phyloP scores from a whole-genome alignment of 2,797 vertebrate species.

The Cryptoprocta ferox region DNA sequence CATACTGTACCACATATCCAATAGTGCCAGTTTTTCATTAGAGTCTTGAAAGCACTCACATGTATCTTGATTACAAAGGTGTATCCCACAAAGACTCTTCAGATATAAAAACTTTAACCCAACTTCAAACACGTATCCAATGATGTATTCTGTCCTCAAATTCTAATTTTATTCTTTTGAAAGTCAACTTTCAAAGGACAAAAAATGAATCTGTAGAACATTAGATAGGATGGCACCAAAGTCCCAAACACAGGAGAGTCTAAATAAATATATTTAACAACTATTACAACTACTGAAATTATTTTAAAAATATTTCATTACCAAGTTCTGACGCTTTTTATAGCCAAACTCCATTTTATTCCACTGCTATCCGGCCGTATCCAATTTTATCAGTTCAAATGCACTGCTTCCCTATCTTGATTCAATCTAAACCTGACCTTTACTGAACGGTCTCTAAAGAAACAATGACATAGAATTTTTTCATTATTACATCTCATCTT shows the following conservation, averaged over 20 bases:
- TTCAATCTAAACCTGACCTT: slow-evolving; percentile 53
- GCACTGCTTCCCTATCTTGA: not conserved
- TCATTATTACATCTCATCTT: slow-evolving; percentile 43
- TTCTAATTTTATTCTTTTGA: not conserved
- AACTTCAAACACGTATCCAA: not conserved
- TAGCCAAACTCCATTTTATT: not conserved
- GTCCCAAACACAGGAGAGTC: not conserved
- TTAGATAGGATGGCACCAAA: not conserved
- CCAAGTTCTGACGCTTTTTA: slow-evolving; percentile 12
- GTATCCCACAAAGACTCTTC: not conserved
- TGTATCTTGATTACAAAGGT: not conserved
- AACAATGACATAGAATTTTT: slow-evolving; percentile 40
- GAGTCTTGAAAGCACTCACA: not conserved
- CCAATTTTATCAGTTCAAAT: slow-evolving; percentile 34
- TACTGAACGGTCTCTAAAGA: not conserved
- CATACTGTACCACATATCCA: not conserved
- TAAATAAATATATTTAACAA: slow-evolving; percentile 42
- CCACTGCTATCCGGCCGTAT: not conserved
- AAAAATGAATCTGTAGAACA: not conserved
- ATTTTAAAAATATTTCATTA: not conserved
- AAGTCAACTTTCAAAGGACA: not conserved
- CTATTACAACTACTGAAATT: not conserved
- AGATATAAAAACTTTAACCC: not conserved
- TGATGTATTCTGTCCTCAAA: not conserved
- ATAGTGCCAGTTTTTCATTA: not conserved